Conservation (phyloP, 1,140 invertebrate genomes). For the Andricus grossulariae region DNA sequence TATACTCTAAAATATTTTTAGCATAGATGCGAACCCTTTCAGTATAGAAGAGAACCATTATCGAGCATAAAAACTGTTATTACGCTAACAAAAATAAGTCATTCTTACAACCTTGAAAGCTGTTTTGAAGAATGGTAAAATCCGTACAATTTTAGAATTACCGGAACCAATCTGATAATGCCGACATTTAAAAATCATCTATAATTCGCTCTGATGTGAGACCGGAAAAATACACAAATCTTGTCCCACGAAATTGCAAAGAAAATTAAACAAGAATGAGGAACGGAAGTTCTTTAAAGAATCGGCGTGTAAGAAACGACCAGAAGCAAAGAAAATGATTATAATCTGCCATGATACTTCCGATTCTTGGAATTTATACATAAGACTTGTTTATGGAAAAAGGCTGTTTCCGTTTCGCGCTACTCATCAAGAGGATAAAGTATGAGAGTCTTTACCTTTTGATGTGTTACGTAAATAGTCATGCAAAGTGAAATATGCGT, state of each 20-base stretch:
- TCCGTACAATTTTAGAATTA: no score
- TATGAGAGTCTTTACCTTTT: constrained; percentile 15
- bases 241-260: neutral
- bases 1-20: no score
- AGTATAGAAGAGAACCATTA: no score
- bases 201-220: neutral
- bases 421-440: constrained; percentile 23
- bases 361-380: constrained; percentile 24
- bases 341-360: constrained; percentile 21
- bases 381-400: constrained; percentile 30
- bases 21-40: no score
- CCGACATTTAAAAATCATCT: neutral
- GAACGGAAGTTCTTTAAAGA: neutral
- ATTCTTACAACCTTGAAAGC: no score
- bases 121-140: no score
- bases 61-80: no score
- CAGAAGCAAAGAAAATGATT: constrained; percentile 11
- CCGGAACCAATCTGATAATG: no score
- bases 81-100: no score
- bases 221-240: neutral
- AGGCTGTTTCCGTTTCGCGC: constrained; percentile 19
- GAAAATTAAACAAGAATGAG: constrained; percentile 22
- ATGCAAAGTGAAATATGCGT: constrained; percentile 14
- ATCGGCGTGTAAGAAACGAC: neutral
- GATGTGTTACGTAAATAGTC: constrained; percentile 25